Conservation (phyloP, 2,113 vertebrate genomes). For the Anoura caudifer region DNA sequence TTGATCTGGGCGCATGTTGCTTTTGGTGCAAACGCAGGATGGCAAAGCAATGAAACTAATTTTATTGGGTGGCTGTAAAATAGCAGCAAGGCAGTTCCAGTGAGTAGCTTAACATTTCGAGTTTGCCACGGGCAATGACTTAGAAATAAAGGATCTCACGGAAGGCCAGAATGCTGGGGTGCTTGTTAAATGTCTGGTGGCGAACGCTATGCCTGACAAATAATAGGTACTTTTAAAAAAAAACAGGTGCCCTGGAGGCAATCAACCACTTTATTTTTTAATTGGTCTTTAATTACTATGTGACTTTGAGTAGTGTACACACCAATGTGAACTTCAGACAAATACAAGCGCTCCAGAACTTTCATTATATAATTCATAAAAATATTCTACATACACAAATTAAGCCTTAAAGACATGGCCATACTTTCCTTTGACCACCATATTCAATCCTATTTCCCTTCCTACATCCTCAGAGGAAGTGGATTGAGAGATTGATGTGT, state of each 20-base stretch:
- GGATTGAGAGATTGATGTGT: background rate
- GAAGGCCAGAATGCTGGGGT: background rate
- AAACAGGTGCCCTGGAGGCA: background rate
- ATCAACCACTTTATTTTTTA: background rate
- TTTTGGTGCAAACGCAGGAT: slow-evolving; percentile 21
- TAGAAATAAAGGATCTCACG: background rate
- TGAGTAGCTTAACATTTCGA: background rate
- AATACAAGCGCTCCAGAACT: background rate
- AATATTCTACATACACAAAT: background rate
- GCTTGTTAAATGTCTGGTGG: background rate
- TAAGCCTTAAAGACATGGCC: background rate
- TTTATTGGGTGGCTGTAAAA: slow-evolving; percentile 29
- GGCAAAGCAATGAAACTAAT: slow-evolving; percentile 18
- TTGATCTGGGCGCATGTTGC: background rate
- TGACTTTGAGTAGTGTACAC: background rate
- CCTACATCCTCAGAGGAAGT: background rate
- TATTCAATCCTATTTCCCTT: background rate
- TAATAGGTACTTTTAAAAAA: background rate
- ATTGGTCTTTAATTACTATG: background rate
- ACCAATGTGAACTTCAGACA: background rate
- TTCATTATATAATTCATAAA: background rate
- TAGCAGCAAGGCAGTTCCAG: background rate
- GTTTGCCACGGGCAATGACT: background rate
- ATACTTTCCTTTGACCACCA: background rate
- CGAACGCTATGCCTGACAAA: background rate